These are phyloP conservation scores for Latrodectus elegans DNA, from an alignment of 2,888 invertebrate species.

Conservation along the genomic window DNA sequence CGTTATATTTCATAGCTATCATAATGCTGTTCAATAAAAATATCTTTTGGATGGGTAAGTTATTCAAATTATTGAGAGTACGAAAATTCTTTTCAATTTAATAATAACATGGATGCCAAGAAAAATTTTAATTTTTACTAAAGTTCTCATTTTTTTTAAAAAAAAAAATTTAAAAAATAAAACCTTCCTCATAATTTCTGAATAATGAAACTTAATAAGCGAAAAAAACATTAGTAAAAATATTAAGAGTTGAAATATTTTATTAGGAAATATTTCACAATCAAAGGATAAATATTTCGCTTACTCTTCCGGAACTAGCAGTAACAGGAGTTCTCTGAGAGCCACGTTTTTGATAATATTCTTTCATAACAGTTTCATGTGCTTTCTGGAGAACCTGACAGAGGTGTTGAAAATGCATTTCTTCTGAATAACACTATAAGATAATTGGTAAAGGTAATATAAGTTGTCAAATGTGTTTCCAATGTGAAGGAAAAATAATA, in stretches of 20 bases:
- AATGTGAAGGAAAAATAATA: no score
- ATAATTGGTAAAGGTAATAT: background rate
- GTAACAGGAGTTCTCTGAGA: constrained; percentile 43
- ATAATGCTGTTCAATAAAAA: no score
- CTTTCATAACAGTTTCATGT: constrained; percentile 58
- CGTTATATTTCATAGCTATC: background rate
- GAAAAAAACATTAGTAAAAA: background rate
- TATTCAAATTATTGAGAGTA: no score
- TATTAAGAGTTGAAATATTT: background rate
- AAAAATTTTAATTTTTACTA: no score
- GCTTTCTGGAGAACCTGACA: constrained; percentile 58
- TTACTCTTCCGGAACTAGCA: constrained; percentile 54
- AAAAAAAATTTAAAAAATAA: background rate
- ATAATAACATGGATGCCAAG: no score
- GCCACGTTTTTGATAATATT: constrained; percentile 48
- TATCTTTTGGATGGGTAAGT: no score
- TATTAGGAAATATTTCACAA: background rate
- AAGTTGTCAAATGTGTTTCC: no score
- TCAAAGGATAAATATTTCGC: background rate
- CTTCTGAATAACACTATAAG: constrained; percentile 61
- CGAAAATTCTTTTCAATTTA: no score
- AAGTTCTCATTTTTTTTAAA: background rate
- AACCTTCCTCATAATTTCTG: no score
- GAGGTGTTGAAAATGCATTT: constrained; percentile 60
- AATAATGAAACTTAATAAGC: no score